These are phyloP conservation scores for Eucera pruinosa DNA, from an alignment of 2,888 invertebrate genomes.

Conservation along the genomic window DNA sequence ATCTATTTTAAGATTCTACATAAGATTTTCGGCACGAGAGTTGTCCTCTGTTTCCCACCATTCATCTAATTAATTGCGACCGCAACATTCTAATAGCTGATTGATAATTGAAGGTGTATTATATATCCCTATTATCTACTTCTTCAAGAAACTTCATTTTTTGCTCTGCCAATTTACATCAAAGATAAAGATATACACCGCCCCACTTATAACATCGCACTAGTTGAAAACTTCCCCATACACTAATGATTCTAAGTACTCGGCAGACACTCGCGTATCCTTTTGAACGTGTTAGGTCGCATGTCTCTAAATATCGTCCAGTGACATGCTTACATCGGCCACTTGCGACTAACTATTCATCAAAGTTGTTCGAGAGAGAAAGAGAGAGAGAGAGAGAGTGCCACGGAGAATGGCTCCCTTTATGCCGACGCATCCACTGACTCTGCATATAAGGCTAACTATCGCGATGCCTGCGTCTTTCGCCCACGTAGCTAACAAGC, in stretches of 20 bases:
- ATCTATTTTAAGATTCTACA: too few species aligned
- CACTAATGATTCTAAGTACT: neutral
- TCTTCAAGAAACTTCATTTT: too few species aligned
- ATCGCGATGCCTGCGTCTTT: conserved; percentile 41
- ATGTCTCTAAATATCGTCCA: conserved; percentile 34
- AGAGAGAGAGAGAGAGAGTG: neutral
- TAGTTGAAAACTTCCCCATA: neutral
- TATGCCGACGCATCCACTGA: conserved; percentile 41
- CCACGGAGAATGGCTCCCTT: conserved; percentile 22
- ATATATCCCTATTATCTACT: too few species aligned
- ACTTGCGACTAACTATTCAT: conserved; percentile 45
- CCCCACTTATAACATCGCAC: neutral
- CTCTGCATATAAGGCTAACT: conserved; percentile 37
- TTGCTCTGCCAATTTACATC: too few species aligned
- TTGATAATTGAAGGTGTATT: too few species aligned
- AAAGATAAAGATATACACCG: neutral
- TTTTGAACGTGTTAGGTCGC: conserved; percentile 27
- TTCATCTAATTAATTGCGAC: too few species aligned
- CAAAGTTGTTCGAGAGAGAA: conserved; percentile 35
- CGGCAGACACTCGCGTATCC: conserved; percentile 24
- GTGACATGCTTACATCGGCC: conserved; percentile 26
- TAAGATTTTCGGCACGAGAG: too few species aligned
- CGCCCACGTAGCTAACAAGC: conserved; percentile 52
- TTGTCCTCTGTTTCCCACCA: too few species aligned
- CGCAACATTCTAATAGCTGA: too few species aligned